These are phyloP conservation scores for Oreochromis tanganicae DNA, from an alignment of 2,113 vertebrate species.

Conservation along the genomic window DNA sequence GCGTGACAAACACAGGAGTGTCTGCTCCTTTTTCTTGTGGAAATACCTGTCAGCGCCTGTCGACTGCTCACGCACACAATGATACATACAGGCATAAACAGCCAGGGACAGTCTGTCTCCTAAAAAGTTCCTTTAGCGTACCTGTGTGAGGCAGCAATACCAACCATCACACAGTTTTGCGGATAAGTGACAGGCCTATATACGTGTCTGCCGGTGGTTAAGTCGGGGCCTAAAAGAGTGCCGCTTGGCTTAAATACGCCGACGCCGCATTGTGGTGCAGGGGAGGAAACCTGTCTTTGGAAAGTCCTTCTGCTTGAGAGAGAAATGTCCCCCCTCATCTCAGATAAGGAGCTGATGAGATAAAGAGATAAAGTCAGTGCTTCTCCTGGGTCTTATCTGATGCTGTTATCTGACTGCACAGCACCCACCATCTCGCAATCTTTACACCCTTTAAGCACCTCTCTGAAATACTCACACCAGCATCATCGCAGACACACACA, in stretches of 20 bases:
- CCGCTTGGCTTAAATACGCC: background rate
- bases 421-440: conserved; percentile 64
- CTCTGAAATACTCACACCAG: conserved; percentile 62
- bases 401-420: conserved; percentile 71
- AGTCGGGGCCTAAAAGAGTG: background rate
- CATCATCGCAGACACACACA: conserved; percentile 2
- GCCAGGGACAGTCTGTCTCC: conserved; percentile 26
- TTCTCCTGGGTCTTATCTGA: conserved; percentile 70
- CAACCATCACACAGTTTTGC: background rate
- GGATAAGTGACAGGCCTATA: conserved; percentile 3
- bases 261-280: conserved; percentile 38
- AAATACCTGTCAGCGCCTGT: conserved; percentile 63
- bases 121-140: conserved; percentile 21
- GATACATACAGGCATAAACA: conserved; percentile 7
- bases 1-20: conserved; percentile 50
- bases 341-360: conserved; percentile 71
- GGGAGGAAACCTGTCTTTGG: conserved; percentile 66
- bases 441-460: conserved; percentile 70
- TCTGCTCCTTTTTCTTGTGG: conserved; percentile 45
- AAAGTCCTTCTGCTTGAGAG: conserved; percentile 75
- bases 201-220: background rate
- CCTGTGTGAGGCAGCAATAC: background rate
- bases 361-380: conserved; percentile 65
- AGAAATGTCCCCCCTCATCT: conserved; percentile 63
- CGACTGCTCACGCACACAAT: conserved; percentile 13